Base-by-base conservation (phyloP, 2,888 invertebrate species). In the Prenolepis imparis region DNA sequence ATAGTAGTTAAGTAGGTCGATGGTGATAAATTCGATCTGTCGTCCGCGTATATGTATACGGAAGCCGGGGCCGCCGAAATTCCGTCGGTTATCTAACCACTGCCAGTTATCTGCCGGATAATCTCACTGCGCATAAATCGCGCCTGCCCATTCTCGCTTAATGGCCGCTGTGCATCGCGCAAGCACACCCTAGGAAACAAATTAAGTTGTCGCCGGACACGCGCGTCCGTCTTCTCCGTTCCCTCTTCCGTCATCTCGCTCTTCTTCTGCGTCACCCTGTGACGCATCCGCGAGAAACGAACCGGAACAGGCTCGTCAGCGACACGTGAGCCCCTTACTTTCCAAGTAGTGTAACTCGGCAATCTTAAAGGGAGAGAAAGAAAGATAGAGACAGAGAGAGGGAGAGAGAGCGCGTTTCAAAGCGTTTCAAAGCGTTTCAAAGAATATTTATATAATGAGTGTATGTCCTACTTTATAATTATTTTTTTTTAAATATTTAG, bases 11-110 rank as follows among this genome's bases (percentile, higher is more conserved):
- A 92, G 88, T 92, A 92, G 92, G 92, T 92, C 92, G 92, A 92
- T 92, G 87, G 88, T 89, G 89, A 93, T 93, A 91, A 93, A 93
- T 92, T 91, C 82, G 90, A 91, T 90, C 88, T 84, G 86, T 87
- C 87, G 75, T 84, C 84, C 85, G 59, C 12, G 15, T 41, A 41
- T 41, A 41, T 44, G 18, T 85, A 32, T 21, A 85, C 68, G 68
- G 82, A 86, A 84, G 63, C 88, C 18, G 24, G 36, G 66, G 67
- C 82, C 63, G 59, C 75, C 75, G 78, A 86, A 88, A 90, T 90
- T 86, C 86, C 86, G 52, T 67, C 81, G 86, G 90, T 90, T 90
- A 91, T 91, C 91, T 91, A 85, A 36, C 73, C 83, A 83, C 57
- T 81, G 67, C 83, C 80, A 82, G 88, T 91, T 92, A 92, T 92